Conservation (phyloP, 2,113 vertebrate genomes). For the Ceyx cyanopectus region DNA sequence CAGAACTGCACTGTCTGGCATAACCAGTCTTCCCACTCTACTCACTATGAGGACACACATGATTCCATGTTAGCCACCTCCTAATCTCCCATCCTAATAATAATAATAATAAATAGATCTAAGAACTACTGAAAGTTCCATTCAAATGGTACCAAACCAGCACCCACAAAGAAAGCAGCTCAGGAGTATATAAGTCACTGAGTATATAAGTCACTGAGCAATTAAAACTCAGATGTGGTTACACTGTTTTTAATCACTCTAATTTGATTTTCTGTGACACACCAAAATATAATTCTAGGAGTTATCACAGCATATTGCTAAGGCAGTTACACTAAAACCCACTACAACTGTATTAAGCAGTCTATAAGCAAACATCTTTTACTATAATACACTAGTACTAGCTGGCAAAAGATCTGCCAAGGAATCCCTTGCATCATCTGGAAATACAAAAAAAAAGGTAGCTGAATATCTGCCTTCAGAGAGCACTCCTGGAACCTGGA, state of each 20-base stretch:
- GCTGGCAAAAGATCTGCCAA: background rate
- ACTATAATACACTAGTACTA: background rate
- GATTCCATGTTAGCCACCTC: background rate
- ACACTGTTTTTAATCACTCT: background rate
- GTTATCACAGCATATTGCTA: background rate
- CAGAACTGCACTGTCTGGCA: background rate
- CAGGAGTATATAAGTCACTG: background rate
- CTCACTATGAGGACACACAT: background rate
- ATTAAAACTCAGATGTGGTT: background rate
- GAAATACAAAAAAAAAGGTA: background rate
- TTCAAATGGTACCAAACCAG: background rate
- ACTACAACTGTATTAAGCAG: background rate
- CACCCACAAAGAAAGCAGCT: background rate
- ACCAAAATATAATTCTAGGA: background rate
- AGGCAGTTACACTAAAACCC: background rate
- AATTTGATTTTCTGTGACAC: background rate
- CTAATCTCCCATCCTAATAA: background rate
- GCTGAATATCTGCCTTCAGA: too few relatives aligned
- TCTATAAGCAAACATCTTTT: background rate
- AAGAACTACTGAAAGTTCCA: background rate
- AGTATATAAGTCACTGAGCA: background rate
- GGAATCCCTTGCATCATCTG: background rate
- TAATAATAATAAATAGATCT: background rate
- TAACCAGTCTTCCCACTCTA: slow-evolving; percentile 3
- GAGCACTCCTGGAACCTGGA: background rate